These are phyloP conservation scores for Bombus fervidus DNA, from an alignment of 1,140 invertebrate genomes.

Conservation along the genomic window DNA sequence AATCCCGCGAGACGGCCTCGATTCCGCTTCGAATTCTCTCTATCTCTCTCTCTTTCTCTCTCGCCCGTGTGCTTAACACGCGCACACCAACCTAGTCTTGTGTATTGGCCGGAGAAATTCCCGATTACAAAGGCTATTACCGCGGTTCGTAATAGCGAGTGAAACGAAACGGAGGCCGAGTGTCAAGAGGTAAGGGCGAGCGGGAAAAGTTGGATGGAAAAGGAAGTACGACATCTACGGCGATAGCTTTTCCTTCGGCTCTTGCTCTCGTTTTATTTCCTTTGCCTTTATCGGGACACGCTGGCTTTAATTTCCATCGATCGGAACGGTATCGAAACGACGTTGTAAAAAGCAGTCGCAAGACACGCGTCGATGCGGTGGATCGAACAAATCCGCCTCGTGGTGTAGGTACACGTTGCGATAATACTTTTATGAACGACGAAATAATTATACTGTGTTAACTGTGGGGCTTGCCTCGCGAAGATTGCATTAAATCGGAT, in stretches of 20 bases:
- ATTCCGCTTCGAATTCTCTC: constrained; percentile 12
- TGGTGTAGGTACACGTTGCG: neutral
- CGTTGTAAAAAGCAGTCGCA: neutral
- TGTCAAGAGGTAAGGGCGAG: constrained; percentile 46
- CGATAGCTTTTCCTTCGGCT: neutral
- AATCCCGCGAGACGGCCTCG: constrained; percentile 31
- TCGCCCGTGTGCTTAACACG: neutral
- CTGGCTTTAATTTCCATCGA: neutral
- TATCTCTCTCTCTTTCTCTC: neutral
- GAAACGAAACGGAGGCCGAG: constrained; percentile 46
- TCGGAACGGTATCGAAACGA: neutral
- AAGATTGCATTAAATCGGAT: constrained; percentile 37
- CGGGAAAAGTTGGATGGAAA: neutral
- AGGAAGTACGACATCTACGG: neutral
- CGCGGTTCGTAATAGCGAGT: constrained; percentile 62
- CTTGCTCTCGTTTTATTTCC: neutral
- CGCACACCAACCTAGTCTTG: neutral
- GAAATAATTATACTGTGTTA: constrained; percentile 50
- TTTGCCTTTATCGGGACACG: neutral
- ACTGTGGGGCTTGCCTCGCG: neutral
- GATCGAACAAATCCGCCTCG: neutral
- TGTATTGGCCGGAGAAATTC: constrained; percentile 67
- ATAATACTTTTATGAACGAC: constrained; percentile 3
- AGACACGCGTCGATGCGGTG: neutral
- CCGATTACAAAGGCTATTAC: constrained; percentile 77